phyloP scores from a whole-genome alignment of 2,113 vertebrate genomes.

The Galeopterus variegatus region DNA sequence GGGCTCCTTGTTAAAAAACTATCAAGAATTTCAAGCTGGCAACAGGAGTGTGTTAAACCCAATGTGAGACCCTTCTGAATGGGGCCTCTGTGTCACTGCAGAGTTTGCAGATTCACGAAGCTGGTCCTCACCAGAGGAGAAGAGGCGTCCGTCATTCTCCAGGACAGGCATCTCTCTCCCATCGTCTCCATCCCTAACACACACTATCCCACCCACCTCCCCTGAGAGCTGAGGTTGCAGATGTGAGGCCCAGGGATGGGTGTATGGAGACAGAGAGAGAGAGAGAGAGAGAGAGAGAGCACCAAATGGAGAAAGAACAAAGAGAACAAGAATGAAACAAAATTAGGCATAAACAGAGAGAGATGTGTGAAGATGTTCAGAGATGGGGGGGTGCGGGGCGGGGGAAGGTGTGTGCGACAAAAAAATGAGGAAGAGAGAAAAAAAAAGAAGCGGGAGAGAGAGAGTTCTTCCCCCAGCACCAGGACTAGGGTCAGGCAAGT shows the following conservation, averaged over 20 bases:
- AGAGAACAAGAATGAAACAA: neutral
- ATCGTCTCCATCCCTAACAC: neutral
- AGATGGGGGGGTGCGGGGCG: neutral
- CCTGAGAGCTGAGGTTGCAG: neutral
- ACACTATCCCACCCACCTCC: fast-evolving
- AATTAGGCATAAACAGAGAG: neutral
- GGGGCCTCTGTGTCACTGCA: too few relatives aligned
- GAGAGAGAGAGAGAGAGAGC: neutral
- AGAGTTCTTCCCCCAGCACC: neutral
- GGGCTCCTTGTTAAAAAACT: neutral
- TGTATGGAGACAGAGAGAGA: too few relatives aligned
- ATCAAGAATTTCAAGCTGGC: neutral
- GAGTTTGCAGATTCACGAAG: neutral
- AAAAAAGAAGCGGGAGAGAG: too few relatives aligned
- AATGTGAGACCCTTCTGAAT: neutral
- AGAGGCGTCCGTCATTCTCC: neutral
- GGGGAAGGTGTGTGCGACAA: too few relatives aligned
- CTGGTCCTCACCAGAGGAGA: neutral
- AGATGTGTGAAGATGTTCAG: neutral
- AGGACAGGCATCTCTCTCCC: neutral
- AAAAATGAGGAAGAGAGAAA: too few relatives aligned
- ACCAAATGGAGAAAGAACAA: neutral
- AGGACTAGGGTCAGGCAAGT: neutral
- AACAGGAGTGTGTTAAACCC: neutral
- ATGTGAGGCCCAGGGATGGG: neutral